A percentile compares a stretch with the other conserved stretches of the same genome.
Conservation (phyloP, 2,888 invertebrate genomes). For the Hirtodrosophila duncani region DNA sequence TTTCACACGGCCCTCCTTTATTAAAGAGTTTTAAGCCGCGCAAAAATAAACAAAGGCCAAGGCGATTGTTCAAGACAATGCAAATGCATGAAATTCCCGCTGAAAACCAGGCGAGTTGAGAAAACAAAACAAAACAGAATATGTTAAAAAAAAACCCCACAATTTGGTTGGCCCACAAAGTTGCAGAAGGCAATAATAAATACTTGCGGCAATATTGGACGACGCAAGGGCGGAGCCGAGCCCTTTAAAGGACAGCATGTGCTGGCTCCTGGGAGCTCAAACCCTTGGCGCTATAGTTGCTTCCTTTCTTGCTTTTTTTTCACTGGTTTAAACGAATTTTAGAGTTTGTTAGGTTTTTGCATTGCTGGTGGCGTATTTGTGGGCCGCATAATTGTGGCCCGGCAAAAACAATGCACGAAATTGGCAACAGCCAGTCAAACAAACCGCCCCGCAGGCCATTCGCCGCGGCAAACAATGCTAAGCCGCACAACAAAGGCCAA, state of each 20-base stretch:
- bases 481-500: conserved; percentile 50
- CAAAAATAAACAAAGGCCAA: conserved; percentile 42
- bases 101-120: conserved; percentile 15
- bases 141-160: conserved; percentile 1
- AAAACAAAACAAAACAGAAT: conserved; percentile 7
- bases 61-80: conserved; percentile 36
- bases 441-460: conserved; percentile 37
- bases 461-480: conserved; percentile 46
- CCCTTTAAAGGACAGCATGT: conserved; percentile 8
- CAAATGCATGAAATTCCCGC: conserved; percentile 14
- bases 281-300: conserved; percentile 6
- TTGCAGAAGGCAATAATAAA: conserved; percentile 57
- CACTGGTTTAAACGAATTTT: conserved; percentile 47
- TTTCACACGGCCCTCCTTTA: conserved; percentile 43
- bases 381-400: conserved; percentile 62
- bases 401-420: conserved; percentile 43
- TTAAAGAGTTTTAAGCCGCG: conserved; percentile 45
- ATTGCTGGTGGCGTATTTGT: conserved; percentile 49
- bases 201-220: conserved; percentile 59
- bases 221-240: conserved; percentile 7
- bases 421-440: conserved; percentile 42
- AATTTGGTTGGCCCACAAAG: conserved; percentile 21
- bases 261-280: neutral
- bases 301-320: conserved; percentile 4
- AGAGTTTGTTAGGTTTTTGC: conserved; percentile 46